Base-by-base conservation (phyloP, 2,797 vertebrate species). In the Xenentodon cancila region DNA sequence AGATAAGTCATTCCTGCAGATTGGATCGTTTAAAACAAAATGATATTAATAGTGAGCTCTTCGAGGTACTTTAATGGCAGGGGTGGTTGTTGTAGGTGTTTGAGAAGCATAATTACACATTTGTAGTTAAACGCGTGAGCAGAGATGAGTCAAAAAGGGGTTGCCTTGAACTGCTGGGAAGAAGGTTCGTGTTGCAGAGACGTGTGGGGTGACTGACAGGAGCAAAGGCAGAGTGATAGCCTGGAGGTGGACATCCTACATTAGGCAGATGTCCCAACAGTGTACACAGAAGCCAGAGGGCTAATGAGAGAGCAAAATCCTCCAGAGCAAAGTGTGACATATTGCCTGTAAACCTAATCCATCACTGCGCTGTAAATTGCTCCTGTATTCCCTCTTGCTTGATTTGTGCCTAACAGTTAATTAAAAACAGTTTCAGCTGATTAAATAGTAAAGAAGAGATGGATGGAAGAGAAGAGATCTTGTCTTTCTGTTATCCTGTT, bases 21-120 rank as follows among this genome's bases (percentile, higher is more conserved):
- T 78, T 52, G 71, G 63, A 73, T 90, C 89, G 92, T 91, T 91
- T 20, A 5, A n/a, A 27, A 43, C 19, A 90, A 91, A 91, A 91
- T 79, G 61, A 90, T 90, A 91, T 92, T 86, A 88, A 88, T 80
- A 73, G 68, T 70, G 59, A 64, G 66, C 75, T 80, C 51, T 55
- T 64, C 45, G 64, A 59, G 21, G 75, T 47, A 40, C 11, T 53
- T 53, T 57, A 56, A 68, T 70, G 51, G 52, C 59, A 53, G 68
- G 53, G 50, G 59, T 55, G 46, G 18, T 37, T 55, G 61, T 37
- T 44, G 12, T 1, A 40, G 19, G 43, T 48, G 19, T 46, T 55
- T 51, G 12, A 9, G 57, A 16, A 16, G 42, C 17, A 16, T 27
- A 45, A 56, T 50, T 18, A 54, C 49, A 51, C 45, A 60, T 67